Evolutionary conservation across 2,113 vertebrate species (phyloP), one percentile per base, ranked within the genome.

Genomic region (Tupaia tana): DNA sequence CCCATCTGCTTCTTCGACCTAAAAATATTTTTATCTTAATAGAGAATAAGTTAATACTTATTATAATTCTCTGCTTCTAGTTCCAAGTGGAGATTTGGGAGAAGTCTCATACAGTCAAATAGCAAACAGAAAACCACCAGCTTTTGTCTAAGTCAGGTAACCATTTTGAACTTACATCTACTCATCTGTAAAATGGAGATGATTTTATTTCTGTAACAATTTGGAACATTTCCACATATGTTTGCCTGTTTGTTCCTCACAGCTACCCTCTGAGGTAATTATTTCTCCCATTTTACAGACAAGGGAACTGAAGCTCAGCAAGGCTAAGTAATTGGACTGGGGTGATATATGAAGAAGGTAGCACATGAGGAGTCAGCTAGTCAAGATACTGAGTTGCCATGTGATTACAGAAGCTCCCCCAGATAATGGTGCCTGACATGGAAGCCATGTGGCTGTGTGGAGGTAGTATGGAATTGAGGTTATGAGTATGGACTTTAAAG

Each of bases 211-310:
- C 61, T 59, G 14, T 86, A 80, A 56, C 11, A 14, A 24, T 74
- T 86, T 84, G 80, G 25, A 95, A 59, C 22, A 78, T 16, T 73
- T 89, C 89, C 63, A 80, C 12, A 56, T 85, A 63, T 9, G 54
- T 75, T 91, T 70, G 73, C n/a, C 7, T 90, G 31, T 86, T 89
- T 95, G 77, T 64, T n/a, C 52, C 75, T 87, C 69, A 63, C 20
- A 70, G 29, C 15, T 16, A 83, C 9, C 18, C 25, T 78, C 66
- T 90, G 59, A 77, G 9, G 31, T 93, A 25, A 83, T 77, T 89
- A 85, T 85, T 69, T 63, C 66, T 89, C 34, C 31, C n/a, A 63
- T 92, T 89, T 94, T 92, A 75, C 20, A 94, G 56, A 90, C n/a
- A 94, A 95, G 67, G 18, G 9, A 90, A 75, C n/a, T 27, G 27